These are phyloP conservation scores for Portunus trituberculatus DNA, from an alignment of 1,140 invertebrate species.

Conservation along the genomic window DNA sequence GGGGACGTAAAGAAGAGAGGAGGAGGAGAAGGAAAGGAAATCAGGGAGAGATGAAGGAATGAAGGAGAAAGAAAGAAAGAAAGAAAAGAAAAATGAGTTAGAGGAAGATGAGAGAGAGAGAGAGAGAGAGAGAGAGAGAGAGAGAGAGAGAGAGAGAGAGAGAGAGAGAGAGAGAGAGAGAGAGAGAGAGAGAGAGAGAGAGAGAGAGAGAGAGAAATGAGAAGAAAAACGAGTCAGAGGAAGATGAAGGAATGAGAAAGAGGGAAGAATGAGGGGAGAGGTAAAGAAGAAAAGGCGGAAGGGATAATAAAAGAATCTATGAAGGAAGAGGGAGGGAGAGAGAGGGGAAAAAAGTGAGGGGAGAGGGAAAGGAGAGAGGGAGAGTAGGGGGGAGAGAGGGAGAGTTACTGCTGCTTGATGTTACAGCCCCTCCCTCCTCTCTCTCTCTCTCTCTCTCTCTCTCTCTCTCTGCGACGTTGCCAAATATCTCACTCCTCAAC, in stretches of 20 bases:
- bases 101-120: too few relatives aligned
- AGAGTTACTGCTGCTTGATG: neutral
- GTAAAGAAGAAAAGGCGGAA: neutral
- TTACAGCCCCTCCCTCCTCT: constrained; percentile 8
- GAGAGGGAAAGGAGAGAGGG: neutral
- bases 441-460: constrained; percentile 35
- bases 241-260: neutral
- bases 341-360: neutral
- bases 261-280: neutral
- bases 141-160: too few relatives aligned
- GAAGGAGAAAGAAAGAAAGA: constrained; percentile 6
- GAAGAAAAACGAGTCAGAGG: neutral
- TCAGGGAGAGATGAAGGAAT: too few relatives aligned
- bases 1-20: too few relatives aligned
- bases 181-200: too few relatives aligned
- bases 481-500: neutral
- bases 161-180: too few relatives aligned
- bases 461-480: constrained; percentile 26
- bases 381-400: neutral
- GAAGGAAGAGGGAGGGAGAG: constrained; percentile 22
- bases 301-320: neutral
- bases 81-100: too few relatives aligned
- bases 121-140: too few relatives aligned
- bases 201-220: neutral
- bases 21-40: too few relatives aligned